phyloP scores from a whole-genome alignment of 1,140 invertebrate genomes.

The Habropoda laboriosa region DNA sequence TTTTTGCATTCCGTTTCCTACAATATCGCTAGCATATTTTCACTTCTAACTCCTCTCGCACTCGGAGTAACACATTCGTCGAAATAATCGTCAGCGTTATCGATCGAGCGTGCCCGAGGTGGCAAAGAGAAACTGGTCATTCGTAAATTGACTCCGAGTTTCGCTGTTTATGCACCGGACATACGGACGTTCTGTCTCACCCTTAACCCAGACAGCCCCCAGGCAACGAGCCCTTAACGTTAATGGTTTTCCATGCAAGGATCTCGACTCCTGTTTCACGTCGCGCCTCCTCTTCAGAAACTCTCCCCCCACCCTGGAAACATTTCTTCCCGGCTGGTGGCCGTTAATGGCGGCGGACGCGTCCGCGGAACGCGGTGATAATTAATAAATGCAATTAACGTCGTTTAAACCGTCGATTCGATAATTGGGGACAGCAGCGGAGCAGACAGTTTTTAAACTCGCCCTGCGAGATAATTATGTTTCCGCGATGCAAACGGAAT shows the following conservation, averaged over 20 bases:
- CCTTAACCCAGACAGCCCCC: slow-evolving; percentile 41
- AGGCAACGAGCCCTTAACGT: slow-evolving; percentile 53
- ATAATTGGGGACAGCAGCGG: background rate
- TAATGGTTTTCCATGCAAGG: slow-evolving; percentile 51
- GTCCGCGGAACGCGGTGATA: background rate
- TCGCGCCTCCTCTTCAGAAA: background rate
- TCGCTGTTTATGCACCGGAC: slow-evolving; percentile 65
- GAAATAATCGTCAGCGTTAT: background rate
- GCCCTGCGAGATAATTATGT: background rate
- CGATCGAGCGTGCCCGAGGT: background rate
- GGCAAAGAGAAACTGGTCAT: slow-evolving; percentile 48
- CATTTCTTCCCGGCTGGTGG: background rate
- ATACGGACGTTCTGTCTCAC: slow-evolving; percentile 40
- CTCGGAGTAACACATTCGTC: background rate
- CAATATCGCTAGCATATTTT: no score
- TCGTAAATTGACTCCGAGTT: slow-evolving; percentile 71
- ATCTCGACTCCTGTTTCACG: slow-evolving; percentile 14
- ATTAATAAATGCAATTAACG: slow-evolving; percentile 33
- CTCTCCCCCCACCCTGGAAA: background rate
- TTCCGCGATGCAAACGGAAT: background rate
- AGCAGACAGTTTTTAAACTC: background rate
- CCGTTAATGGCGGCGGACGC: background rate
- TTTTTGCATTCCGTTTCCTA: no score
- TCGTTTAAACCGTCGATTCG: background rate
- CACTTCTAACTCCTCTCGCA: no score